phyloP scores from a whole-genome alignment of 2,113 vertebrate species.

The Conger conger region DNA sequence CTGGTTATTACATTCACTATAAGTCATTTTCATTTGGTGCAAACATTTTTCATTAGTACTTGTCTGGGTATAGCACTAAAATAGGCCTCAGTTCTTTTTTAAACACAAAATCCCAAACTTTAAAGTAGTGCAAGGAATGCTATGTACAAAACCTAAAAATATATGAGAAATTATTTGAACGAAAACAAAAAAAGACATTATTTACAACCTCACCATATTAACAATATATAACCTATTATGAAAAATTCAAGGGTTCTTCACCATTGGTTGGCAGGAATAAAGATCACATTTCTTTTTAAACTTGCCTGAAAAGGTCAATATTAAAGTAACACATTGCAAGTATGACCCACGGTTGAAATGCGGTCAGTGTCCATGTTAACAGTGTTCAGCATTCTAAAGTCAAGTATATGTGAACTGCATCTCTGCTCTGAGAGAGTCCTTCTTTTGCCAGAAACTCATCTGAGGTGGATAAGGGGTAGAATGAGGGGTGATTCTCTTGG shows the following conservation, averaged over 20 bases:
- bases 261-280: background rate
- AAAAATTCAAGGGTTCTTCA: slow-evolving; percentile 13
- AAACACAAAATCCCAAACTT: background rate
- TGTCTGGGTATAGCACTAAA: background rate
- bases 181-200: background rate
- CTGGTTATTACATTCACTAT: slow-evolving; percentile 3
- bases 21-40: background rate
- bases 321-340: background rate
- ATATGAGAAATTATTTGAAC: background rate
- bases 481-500: background rate
- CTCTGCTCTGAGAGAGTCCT: background rate
- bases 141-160: background rate
- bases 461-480: background rate
- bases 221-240: background rate
- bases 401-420: background rate
- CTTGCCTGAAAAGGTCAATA: background rate
- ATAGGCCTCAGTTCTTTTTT: background rate
- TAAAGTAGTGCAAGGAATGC: slow-evolving; percentile 24
- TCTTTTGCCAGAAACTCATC: background rate
- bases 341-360: background rate
- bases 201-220: background rate
- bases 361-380: background rate
- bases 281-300: slow-evolving; percentile 4
- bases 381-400: background rate
- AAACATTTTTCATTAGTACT: background rate